Evolutionary conservation across 1,140 invertebrate species (phyloP).

Genomic region (Chelonus insularis): DNA sequence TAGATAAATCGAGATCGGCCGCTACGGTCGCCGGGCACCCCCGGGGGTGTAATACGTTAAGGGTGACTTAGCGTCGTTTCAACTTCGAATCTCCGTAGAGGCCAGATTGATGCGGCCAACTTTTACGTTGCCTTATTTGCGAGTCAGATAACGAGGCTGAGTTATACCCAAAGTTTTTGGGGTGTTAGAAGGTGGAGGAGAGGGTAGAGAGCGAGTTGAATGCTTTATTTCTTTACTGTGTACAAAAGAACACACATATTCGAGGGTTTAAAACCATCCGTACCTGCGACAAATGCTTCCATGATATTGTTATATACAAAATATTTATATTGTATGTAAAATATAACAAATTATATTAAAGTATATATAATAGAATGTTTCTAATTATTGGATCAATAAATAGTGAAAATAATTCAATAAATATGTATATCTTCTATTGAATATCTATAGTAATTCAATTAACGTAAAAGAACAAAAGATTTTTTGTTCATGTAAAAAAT

Average conservation of each 20-base stretch:
- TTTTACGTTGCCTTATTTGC: slow-evolving; percentile 61
- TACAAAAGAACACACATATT: slow-evolving; percentile 14
- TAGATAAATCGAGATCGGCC: slow-evolving; percentile 50
- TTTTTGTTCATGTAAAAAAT: no score
- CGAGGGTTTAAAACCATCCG: slow-evolving; percentile 10
- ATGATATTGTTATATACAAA: slow-evolving; percentile 15
- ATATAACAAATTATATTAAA: no score
- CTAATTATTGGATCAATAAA: background rate
- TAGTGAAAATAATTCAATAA: no score
- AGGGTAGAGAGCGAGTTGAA: slow-evolving; percentile 2
- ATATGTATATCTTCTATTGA: no score
- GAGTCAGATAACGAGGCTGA: slow-evolving; percentile 63
- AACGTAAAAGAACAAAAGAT: no score
- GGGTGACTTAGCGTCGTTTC: slow-evolving; percentile 60
- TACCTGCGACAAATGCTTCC: slow-evolving; percentile 26
- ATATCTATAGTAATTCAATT: no score
- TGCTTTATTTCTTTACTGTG: slow-evolving; percentile 29
- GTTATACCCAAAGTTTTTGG: slow-evolving; percentile 57
- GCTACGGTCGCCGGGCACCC: slow-evolving; percentile 29
- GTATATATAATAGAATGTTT: no score
- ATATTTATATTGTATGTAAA: no score
- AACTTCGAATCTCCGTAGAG: slow-evolving; percentile 60
- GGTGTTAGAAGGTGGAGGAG: background rate
- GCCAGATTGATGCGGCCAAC: slow-evolving; percentile 61
- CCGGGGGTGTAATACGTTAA: slow-evolving; percentile 58